Percentiles rank a stretch among this genome's conserved stretches.
phyloP scores from a whole-genome alignment of 2,888 invertebrate genomes.

The Rhagium mordax region DNA sequence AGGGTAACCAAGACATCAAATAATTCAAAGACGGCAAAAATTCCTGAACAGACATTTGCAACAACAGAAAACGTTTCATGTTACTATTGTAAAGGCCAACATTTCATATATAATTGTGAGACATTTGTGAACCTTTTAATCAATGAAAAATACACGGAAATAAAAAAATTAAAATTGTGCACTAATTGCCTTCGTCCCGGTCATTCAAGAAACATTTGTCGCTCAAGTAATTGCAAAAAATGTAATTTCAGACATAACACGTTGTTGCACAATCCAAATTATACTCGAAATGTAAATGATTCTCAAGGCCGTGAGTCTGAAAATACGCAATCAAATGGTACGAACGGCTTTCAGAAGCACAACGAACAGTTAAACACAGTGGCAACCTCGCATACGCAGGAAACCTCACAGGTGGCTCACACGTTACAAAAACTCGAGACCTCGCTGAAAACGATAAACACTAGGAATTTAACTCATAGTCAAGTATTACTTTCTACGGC shows the following conservation, averaged over 20 bases:
- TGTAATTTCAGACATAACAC: conserved; percentile 28
- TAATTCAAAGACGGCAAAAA: not conserved
- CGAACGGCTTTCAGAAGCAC: too few relatives aligned
- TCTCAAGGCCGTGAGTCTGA: too few relatives aligned
- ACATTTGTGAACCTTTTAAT: not conserved
- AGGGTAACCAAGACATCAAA: not conserved
- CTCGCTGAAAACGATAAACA: too few relatives aligned
- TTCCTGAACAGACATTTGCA: not conserved
- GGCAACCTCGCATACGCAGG: too few relatives aligned
- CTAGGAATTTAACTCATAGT: too few relatives aligned
- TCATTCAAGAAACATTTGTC: conserved; percentile 2
- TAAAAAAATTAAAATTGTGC: conserved; percentile 30
- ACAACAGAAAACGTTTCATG: not conserved
- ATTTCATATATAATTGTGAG: not conserved
- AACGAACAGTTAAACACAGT: too few relatives aligned
- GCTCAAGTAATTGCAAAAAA: not conserved
- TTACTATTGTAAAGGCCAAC: not conserved
- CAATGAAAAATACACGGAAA: conserved; percentile 3
- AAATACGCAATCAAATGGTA: too few relatives aligned
- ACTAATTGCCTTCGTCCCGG: conserved; percentile 10
- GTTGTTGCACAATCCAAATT: conserved; percentile 15
- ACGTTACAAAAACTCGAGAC: too few relatives aligned
- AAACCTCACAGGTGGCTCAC: too few relatives aligned
- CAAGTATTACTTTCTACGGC: too few relatives aligned
- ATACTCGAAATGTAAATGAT: not conserved